A percentile compares a stretch with the other conserved stretches of the same genome.
These are phyloP conservation scores for Meloidogyne hapla DNA, from an alignment of 1,140 invertebrate genomes.

Conservation along the genomic window DNA sequence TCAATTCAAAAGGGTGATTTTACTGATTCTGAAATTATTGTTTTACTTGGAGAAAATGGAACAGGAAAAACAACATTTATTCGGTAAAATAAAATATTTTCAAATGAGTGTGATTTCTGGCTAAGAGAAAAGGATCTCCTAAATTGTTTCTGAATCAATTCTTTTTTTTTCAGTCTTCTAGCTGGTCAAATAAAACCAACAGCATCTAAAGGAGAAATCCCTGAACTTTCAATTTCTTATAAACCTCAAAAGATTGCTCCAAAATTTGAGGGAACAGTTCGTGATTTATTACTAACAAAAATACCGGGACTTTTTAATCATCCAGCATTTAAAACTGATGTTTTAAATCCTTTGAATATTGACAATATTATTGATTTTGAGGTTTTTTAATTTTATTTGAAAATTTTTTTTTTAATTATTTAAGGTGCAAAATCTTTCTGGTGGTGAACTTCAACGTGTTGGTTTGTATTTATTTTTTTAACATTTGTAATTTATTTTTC, in stretches of 20 bases:
- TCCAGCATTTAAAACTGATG: constrained; percentile 96
- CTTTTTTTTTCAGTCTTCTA: constrained; percentile 74
- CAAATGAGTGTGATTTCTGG: background rate
- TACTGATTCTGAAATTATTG: constrained; percentile 98
- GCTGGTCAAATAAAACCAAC: constrained; percentile 91
- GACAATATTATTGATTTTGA: constrained; percentile 98
- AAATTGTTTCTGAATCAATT: background rate
- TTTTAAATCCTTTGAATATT: constrained; percentile 96
- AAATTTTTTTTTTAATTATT: constrained; percentile 45
- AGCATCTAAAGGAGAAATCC: constrained; percentile 79
- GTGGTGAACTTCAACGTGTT: constrained; percentile 96
- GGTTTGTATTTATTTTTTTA: constrained; percentile 67
- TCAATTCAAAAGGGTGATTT: constrained; percentile 85
- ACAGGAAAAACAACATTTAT: constrained; percentile 99
- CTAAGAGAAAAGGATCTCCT: background rate
- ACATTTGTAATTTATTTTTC: background rate
- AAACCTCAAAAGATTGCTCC: constrained; percentile 99
- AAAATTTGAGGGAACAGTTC: constrained; percentile 76
- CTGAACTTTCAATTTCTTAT: constrained; percentile 93
- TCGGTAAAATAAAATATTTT: constrained; percentile 54
- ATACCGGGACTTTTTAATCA: constrained; percentile 50
- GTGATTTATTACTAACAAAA: constrained; percentile 61
- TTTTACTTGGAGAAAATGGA: constrained; percentile 96
- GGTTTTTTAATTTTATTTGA: constrained; percentile 65
- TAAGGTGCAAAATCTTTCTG: constrained; percentile 89